Base-by-base conservation (phyloP, 2,113 vertebrate genomes). In the Vimba vimba region DNA sequence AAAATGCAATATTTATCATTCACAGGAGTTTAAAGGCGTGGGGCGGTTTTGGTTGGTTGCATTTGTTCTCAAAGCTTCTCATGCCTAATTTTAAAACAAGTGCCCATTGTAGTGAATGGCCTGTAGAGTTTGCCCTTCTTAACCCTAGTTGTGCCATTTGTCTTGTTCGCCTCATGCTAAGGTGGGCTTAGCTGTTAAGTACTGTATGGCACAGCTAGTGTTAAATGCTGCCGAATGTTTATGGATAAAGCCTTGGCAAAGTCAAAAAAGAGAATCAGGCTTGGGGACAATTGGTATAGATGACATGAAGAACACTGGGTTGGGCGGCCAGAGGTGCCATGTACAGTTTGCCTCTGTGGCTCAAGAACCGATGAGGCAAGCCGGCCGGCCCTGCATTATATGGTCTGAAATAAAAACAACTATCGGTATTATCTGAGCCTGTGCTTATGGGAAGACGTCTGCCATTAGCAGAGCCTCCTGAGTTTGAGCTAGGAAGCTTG, bases 111-210 rank as follows among this genome's bases (percentile, higher is more conserved):
- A 73, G 64, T 62, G 64, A 82, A 84, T 85, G 76, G 64, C 77
- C 57, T 85, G 82, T 86, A 60, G 47, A 81, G 74, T 66, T 83
- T 86, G 81, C 45, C 30, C 27, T 82, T 68, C 64, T 84, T 88
- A 89, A 90, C 79, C 73, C 88, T 88, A 85, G 88, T 62, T 83
- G 87, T 87, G 84, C 88, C 84, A 66, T 57, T 66, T 55, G 27
- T 79, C 43, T 83, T 39, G 79, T 77, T 36, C 69, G 12, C 57
- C 45, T 55, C 17, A 9, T 15, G 27, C 27, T 47, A 11, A 66
- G 21, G 36, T 47, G 11, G n/a, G 30, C 6, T 66, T 75, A 30
- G 43, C 23, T 55, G 39, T 71, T 83, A 25, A 25, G 33, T 52
- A 79, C 21, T 39, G 5, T 55, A 68, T 88, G 89, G 86, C 87